Percentiles rank a stretch among this genome's conserved stretches.
phyloP scores from a whole-genome alignment of 2,888 invertebrate genomes.

The Beris chalybata region DNA sequence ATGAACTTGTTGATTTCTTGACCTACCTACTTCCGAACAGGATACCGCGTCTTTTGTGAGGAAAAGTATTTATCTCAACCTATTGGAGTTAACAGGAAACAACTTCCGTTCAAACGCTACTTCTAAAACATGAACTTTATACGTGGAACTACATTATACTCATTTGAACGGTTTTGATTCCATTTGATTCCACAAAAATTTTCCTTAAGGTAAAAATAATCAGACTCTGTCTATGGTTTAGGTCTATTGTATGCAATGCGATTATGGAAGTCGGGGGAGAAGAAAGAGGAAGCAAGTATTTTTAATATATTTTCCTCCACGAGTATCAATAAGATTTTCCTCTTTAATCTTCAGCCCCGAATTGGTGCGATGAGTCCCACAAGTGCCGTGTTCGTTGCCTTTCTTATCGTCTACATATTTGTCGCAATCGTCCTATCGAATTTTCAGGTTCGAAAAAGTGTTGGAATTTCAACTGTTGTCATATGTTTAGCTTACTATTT shows the following conservation, averaged over 20 bases:
- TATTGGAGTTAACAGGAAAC: too few species aligned
- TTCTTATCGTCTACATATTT: slow-evolving; percentile 5
- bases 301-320: slow-evolving; percentile 1
- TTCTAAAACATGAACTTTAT: too few species aligned
- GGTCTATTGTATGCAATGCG: not conserved
- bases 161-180: too few species aligned
- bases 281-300: too few species aligned
- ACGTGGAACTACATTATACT: too few species aligned
- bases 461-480: slow-evolving; percentile 36
- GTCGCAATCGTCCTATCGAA: slow-evolving; percentile 6
- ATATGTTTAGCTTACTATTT: slow-evolving; percentile 37
- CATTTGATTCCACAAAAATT: not conserved
- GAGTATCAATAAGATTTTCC: not conserved
- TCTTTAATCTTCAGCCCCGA: slow-evolving; percentile 13
- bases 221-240: not conserved
- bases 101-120: too few species aligned
- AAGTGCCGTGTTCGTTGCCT: not conserved
- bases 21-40: too few species aligned
- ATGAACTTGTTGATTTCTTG: too few species aligned
- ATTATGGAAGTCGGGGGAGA: too few species aligned
- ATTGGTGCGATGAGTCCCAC: slow-evolving; percentile 15
- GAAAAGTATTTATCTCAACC: not conserved
- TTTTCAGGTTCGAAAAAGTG: slow-evolving; percentile 34
- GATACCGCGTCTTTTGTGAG: too few species aligned
- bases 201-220: not conserved